These are phyloP conservation scores for Ceyx margarethae DNA, from an alignment of 2,113 vertebrate genomes.

Conservation along the genomic window DNA sequence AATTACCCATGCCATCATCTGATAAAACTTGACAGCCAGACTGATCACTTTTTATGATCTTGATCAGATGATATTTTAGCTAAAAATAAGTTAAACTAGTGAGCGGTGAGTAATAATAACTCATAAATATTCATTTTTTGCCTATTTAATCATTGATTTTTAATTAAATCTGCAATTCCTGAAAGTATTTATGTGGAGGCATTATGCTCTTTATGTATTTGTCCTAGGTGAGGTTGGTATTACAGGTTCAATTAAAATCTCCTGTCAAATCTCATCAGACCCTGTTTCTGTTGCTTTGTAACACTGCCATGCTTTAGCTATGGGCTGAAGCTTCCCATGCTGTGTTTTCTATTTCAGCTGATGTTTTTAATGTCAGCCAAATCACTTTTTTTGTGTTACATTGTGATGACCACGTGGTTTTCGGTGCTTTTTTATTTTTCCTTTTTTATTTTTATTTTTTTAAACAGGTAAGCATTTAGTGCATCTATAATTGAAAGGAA, in stretches of 20 bases:
- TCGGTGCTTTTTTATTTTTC: not conserved
- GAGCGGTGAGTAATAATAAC: slow-evolving; percentile 12
- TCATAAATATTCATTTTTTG: slow-evolving; percentile 30
- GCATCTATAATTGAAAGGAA: not conserved
- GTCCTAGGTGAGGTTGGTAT: not conserved
- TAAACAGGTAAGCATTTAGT: not conserved
- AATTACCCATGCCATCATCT: slow-evolving; percentile 26
- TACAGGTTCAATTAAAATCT: not conserved
- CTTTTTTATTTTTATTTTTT: not conserved
- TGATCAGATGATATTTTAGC: slow-evolving; percentile 49
- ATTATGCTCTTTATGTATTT: not conserved
- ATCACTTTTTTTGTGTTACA: not conserved
- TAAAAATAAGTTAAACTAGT: slow-evolving; percentile 23
- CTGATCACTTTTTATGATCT: slow-evolving; percentile 20
- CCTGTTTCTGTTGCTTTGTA: slow-evolving; percentile 7
- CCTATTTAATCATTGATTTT: slow-evolving; percentile 25
- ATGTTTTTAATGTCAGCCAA: not conserved
- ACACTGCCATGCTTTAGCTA: not conserved
- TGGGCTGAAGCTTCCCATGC: not conserved
- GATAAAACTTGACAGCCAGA: slow-evolving; percentile 35
- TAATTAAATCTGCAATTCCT: slow-evolving; percentile 31
- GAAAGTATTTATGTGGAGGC: slow-evolving; percentile 11
- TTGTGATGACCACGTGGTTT: not conserved
- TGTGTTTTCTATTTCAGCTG: not conserved
- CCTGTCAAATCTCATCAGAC: slow-evolving; percentile 33